These are phyloP conservation scores for Trissolcus basalis DNA, from an alignment of 1,140 invertebrate species.

Conservation along the genomic window DNA sequence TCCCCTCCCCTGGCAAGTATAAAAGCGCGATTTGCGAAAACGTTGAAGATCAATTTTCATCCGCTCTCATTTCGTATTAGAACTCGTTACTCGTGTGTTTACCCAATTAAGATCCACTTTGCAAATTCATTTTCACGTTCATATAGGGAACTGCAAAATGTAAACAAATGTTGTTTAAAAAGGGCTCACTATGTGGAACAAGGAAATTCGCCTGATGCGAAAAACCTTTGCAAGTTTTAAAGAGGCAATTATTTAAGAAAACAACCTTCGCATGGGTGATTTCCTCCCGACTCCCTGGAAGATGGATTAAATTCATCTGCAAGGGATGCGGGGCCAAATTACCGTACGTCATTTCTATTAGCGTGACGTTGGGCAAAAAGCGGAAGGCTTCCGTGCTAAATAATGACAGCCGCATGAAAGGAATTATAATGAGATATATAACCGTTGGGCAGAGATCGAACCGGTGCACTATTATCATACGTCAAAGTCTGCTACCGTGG, in stretches of 20 bases:
- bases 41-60: too few relatives aligned
- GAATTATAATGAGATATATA: slow-evolving; percentile 64
- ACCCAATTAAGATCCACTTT: too few relatives aligned
- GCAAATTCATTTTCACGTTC: too few relatives aligned
- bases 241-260: slow-evolving; percentile 32
- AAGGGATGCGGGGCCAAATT: slow-evolving; percentile 38
- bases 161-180: too few relatives aligned
- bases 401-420: slow-evolving; percentile 64
- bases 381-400: slow-evolving; percentile 47
- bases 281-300: slow-evolving; percentile 26
- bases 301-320: slow-evolving; percentile 48
- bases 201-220: too few relatives aligned
- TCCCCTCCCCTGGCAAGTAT: too few relatives aligned
- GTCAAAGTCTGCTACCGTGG: slow-evolving; percentile 53
- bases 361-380: slow-evolving; percentile 28
- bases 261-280: slow-evolving; percentile 12
- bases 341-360: slow-evolving; percentile 48
- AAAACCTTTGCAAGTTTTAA: too few relatives aligned
- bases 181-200: too few relatives aligned
- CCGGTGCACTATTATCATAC: slow-evolving; percentile 66
- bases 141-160: too few relatives aligned
- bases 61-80: too few relatives aligned
- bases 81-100: too few relatives aligned
- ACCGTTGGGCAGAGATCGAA: slow-evolving; percentile 48
- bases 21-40: too few relatives aligned